Conservation (phyloP, 2,797 vertebrate genomes). For the Dipus sagitta region DNA sequence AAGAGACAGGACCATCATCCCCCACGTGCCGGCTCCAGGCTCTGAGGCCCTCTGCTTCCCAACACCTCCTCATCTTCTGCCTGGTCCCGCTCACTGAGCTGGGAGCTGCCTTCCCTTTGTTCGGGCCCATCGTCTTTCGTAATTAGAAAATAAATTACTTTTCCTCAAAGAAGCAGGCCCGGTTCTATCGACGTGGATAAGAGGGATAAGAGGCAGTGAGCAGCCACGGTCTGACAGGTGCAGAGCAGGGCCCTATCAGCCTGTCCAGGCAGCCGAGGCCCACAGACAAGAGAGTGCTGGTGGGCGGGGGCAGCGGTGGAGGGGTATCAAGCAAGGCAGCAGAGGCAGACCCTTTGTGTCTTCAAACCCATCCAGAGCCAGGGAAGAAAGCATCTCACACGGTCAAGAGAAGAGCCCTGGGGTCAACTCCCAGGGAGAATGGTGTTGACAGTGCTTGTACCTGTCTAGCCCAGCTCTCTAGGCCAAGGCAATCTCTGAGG, state of each 20-base stretch:
- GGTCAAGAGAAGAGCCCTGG: background rate
- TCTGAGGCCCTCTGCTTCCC: background rate
- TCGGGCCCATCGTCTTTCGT: slow-evolving; percentile 85
- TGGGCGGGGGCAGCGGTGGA: fast-evolving
- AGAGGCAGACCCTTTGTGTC: background rate
- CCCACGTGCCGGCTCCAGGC: background rate
- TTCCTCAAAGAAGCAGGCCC: slow-evolving; percentile 82
- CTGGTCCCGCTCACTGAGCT: background rate
- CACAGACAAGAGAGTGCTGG: background rate
- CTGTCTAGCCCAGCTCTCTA: too few relatives aligned
- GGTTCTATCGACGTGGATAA: slow-evolving; percentile 75
- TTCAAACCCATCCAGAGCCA: background rate
- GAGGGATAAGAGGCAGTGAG: background rate
- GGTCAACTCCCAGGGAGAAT: background rate
- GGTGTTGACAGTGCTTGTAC: too few relatives aligned
- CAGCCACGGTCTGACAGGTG: slow-evolving; percentile 7
- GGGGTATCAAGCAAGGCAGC: fast-evolving
- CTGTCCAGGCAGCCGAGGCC: slow-evolving; percentile 23
- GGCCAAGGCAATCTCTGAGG: background rate
- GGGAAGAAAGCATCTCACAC: background rate
- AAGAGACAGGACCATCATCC: background rate
- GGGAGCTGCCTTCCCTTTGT: slow-evolving; percentile 73
- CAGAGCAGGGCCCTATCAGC: slow-evolving; percentile 57
- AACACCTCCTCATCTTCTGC: background rate
- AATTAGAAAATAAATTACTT: slow-evolving; percentile 91